A percentile compares a stretch with the other conserved stretches of the same genome.
These are phyloP conservation scores for Eristalinus aeneus DNA, from an alignment of 2,888 invertebrate genomes.

Conservation along the genomic window DNA sequence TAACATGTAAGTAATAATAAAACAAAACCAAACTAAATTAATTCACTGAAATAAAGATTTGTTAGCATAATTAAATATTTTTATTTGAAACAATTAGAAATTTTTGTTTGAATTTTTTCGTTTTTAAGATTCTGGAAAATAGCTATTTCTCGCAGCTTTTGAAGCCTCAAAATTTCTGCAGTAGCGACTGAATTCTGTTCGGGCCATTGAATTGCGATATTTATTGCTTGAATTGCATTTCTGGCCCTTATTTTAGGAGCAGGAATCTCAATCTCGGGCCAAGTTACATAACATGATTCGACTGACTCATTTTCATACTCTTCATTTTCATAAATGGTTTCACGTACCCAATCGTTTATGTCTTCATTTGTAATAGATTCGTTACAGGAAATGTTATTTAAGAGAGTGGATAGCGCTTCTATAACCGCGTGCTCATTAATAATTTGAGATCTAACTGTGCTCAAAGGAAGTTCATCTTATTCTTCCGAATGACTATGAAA, in stretches of 20 bases:
- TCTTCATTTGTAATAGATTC: not conserved
- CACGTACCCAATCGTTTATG: not conserved
- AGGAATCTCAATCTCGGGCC: conserved; percentile 18
- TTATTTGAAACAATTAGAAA: too few species aligned
- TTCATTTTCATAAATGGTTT: conserved; percentile 26
- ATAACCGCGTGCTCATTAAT: not conserved
- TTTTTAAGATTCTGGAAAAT: too few species aligned
- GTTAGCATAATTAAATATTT: too few species aligned
- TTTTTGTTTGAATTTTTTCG: too few species aligned
- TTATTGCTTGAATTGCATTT: conserved; percentile 16
- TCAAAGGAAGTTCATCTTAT: not conserved
- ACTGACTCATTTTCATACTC: conserved; percentile 17
- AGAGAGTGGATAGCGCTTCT: not conserved
- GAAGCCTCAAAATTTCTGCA: not conserved
- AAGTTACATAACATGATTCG: conserved; percentile 19
- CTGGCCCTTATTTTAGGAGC: conserved; percentile 3
- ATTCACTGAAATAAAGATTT: too few species aligned
- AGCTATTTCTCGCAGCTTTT: not conserved
- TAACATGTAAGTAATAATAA: too few species aligned
- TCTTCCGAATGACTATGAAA: too few species aligned
- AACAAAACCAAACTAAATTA: too few species aligned
- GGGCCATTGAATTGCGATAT: conserved; percentile 27
- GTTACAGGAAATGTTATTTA: not conserved
- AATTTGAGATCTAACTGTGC: not conserved
- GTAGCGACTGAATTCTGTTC: not conserved